These are phyloP conservation scores for Macropis europaea DNA, from an alignment of 2,888 invertebrate species.

Conservation along the genomic window DNA sequence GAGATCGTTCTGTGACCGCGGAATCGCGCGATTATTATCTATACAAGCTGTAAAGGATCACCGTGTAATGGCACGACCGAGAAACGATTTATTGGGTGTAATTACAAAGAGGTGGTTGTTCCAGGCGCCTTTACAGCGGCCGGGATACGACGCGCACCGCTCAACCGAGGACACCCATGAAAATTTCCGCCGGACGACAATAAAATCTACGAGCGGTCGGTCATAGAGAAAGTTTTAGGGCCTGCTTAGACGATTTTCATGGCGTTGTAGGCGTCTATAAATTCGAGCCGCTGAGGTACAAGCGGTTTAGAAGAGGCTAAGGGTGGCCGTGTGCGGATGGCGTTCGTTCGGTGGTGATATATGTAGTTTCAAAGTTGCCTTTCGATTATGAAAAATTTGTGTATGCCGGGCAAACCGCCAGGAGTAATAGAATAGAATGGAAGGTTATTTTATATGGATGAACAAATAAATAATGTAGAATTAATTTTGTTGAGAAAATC, in stretches of 20 bases:
- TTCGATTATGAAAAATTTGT: too few species aligned
- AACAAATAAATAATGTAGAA: too few species aligned
- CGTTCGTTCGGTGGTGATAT: too few species aligned
- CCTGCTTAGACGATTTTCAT: not conserved
- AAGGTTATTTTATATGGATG: too few species aligned
- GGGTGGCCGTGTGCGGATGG: too few species aligned
- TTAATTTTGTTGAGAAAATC: too few species aligned
- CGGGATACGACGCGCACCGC: not conserved
- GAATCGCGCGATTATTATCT: conserved; percentile 21
- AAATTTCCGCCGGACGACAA: not conserved
- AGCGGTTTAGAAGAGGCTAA: too few species aligned
- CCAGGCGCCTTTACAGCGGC: conserved; percentile 1
- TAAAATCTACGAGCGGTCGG: not conserved
- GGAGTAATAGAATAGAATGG: too few species aligned
- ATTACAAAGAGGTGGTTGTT: conserved; percentile 31
- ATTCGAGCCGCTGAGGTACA: too few species aligned
- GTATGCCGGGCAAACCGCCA: too few species aligned
- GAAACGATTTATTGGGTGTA: conserved; percentile 35
- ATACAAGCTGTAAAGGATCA: conserved; percentile 14
- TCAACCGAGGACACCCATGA: not conserved
- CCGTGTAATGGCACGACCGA: conserved; percentile 10
- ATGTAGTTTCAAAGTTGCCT: too few species aligned
- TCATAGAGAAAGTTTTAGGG: not conserved
- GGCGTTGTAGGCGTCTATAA: too few species aligned
- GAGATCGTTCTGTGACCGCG: not conserved